Evolutionary conservation across 2,797 vertebrate genomes (phyloP).

Genomic region (Adrianichthys oophorus): DNA sequence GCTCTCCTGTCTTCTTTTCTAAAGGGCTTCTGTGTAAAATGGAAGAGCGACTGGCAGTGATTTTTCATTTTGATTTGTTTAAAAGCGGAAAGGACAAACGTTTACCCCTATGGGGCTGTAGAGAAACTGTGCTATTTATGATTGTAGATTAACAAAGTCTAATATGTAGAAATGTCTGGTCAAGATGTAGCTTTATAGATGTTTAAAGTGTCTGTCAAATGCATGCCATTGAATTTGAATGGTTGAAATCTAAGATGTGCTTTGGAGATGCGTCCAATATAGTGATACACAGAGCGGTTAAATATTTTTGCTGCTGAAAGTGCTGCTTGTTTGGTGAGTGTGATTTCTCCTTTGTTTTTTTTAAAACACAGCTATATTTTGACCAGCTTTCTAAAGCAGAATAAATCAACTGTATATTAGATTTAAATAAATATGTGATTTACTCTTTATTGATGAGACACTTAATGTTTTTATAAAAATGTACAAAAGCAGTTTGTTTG

Average conservation of each 20-base stretch:
- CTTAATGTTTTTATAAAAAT: not conserved
- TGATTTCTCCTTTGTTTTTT: slow-evolving; percentile 23
- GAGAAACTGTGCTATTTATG: slow-evolving; percentile 70
- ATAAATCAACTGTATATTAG: slow-evolving; percentile 52
- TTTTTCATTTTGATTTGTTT: slow-evolving; percentile 44
- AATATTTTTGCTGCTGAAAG: slow-evolving; percentile 27
- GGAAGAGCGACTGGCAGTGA: slow-evolving; percentile 18
- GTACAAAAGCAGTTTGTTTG: too few relatives aligned
- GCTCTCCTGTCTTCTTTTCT: slow-evolving; percentile 37
- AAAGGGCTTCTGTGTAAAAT: slow-evolving; percentile 47
- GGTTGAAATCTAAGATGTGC: slow-evolving; percentile 17
- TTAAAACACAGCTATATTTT: slow-evolving; percentile 67
- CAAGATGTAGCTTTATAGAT: slow-evolving; percentile 62
- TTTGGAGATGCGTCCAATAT: slow-evolving; percentile 16
- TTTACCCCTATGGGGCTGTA: slow-evolving; percentile 83
- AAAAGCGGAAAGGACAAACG: slow-evolving; percentile 42
- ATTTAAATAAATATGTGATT: slow-evolving; percentile 23
- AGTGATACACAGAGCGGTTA: slow-evolving; percentile 12
- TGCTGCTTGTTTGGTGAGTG: slow-evolving; percentile 39
- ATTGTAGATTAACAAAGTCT: slow-evolving; percentile 64
- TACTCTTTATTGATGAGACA: slow-evolving; percentile 2
- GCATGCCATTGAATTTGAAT: slow-evolving; percentile 53
- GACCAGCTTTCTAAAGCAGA: slow-evolving; percentile 64
- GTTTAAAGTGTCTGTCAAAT: slow-evolving; percentile 44
- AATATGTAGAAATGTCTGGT: slow-evolving; percentile 59